phyloP scores from a whole-genome alignment of 2,888 invertebrate genomes.

The Heteropelma amictum region DNA sequence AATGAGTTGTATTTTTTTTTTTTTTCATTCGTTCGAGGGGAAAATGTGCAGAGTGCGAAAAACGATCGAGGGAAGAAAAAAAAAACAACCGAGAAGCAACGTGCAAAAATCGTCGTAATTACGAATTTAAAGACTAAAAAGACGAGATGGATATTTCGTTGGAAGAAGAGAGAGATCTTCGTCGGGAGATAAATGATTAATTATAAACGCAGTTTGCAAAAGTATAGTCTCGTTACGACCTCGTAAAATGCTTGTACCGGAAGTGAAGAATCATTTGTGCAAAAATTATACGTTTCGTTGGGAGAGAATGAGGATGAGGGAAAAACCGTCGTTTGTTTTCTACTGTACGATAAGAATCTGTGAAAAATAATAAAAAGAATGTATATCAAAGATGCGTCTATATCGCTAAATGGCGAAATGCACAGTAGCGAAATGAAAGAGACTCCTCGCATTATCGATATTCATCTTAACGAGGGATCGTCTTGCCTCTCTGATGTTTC shows the following conservation, averaged over 20 bases:
- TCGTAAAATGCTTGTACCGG: slow-evolving; percentile 9
- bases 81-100: too few species aligned
- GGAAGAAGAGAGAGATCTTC: too few species aligned
- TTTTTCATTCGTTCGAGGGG: too few species aligned
- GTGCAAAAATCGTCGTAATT: too few species aligned
- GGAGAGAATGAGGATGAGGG: not conserved
- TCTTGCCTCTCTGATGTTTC: slow-evolving; percentile 41
- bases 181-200: too few species aligned
- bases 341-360: not conserved
- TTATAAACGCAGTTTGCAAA: not conserved
- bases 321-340: slow-evolving; percentile 12
- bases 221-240: slow-evolving; percentile 3
- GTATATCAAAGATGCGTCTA: not conserved
- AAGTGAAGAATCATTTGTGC: not conserved
- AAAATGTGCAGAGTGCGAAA: too few species aligned
- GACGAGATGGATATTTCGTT: too few species aligned
- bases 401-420: not conserved
- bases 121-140: too few species aligned
- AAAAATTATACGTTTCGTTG: not conserved
- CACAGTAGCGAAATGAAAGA: slow-evolving; percentile 34
- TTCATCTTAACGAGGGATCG: slow-evolving; percentile 55
- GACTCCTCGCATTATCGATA: slow-evolving; percentile 43
- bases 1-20: too few species aligned
- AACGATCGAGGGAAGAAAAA: too few species aligned
- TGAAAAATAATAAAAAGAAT: slow-evolving; percentile 12